Evolutionary conservation across 2,797 vertebrate genomes (phyloP).

Genomic region (Platalea minor): DNA sequence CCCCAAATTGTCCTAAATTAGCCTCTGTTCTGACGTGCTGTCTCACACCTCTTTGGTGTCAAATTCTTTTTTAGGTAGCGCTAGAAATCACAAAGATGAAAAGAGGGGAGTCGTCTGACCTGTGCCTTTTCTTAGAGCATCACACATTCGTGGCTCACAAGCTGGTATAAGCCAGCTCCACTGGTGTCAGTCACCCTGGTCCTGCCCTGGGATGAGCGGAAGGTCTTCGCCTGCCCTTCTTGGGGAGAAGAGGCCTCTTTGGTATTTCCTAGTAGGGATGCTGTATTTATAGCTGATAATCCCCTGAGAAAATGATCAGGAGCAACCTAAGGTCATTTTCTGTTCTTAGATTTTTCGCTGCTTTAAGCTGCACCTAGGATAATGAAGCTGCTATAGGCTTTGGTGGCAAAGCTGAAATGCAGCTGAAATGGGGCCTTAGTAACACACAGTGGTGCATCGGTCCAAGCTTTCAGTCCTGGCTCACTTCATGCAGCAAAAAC

Average conservation of each 20-base stretch:
- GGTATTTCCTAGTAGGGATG: constrained; percentile 3
- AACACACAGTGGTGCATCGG: background rate
- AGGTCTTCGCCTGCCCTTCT: background rate
- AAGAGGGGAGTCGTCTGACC: background rate
- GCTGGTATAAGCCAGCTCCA: background rate
- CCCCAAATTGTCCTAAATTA: constrained; percentile 28
- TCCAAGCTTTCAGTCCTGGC: background rate
- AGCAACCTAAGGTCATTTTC: constrained; percentile 12
- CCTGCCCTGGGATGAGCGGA: background rate
- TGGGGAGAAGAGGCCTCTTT: background rate
- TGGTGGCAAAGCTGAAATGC: background rate
- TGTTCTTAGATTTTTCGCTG: constrained; percentile 32
- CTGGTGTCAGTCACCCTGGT: background rate
- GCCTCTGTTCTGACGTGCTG: constrained; percentile 19
- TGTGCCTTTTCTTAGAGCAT: constrained; percentile 41
- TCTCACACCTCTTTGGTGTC: constrained; percentile 42
- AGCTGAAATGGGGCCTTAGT: background rate
- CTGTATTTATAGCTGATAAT: constrained; percentile 31
- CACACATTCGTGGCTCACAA: background rate
- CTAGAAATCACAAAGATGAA: constrained; percentile 25
- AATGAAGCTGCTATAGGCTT: background rate
- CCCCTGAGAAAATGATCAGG: constrained; percentile 19
- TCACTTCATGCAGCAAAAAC: background rate
- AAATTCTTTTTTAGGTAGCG: constrained; percentile 29
- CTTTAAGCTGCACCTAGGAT: background rate